Evolutionary conservation across 1,140 invertebrate genomes (phyloP).

Genomic region (Dendroctonus ponderosae): DNA sequence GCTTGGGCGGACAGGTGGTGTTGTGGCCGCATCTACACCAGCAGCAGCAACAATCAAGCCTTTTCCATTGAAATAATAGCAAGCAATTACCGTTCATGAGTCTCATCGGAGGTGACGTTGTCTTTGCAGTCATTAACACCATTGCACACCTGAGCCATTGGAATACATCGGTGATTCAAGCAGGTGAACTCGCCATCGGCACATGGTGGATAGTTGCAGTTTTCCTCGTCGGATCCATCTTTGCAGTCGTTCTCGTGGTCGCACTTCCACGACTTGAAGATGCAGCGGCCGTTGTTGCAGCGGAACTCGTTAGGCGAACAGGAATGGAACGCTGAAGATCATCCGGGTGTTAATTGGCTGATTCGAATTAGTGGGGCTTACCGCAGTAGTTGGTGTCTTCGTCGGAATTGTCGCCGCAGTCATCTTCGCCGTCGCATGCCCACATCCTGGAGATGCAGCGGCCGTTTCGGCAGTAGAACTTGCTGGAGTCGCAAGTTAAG

Average conservation of each 20-base stretch:
- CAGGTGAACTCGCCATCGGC: slow-evolving; percentile 93
- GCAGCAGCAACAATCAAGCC: not conserved
- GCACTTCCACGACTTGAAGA: slow-evolving; percentile 93
- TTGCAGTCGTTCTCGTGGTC: slow-evolving; percentile 95
- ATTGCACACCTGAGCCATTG: slow-evolving; percentile 80
- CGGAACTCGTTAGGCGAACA: slow-evolving; percentile 91
- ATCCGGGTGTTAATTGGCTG: not conserved
- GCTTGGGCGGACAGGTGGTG: slow-evolving; percentile 81
- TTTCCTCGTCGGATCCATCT: slow-evolving; percentile 87
- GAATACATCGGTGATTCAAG: slow-evolving; percentile 85
- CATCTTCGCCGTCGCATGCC: slow-evolving; percentile 94
- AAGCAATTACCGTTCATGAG: slow-evolving; percentile 60
- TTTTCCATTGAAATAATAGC: not conserved
- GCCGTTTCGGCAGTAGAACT: slow-evolving; percentile 92
- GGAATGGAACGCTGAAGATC: slow-evolving; percentile 75
- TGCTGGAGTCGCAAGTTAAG: slow-evolving; percentile 81
- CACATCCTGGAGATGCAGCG: slow-evolving; percentile 94
- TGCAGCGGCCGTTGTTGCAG: slow-evolving; percentile 91
- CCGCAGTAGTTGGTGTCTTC: slow-evolving; percentile 90
- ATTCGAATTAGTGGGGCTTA: slow-evolving; percentile 52
- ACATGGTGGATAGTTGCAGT: slow-evolving; percentile 87
- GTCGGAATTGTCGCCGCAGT: slow-evolving; percentile 92
- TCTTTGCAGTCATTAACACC: slow-evolving; percentile 94
- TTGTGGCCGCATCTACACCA: slow-evolving; percentile 70
- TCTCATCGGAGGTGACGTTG: slow-evolving; percentile 87